A percentile compares a stretch with the other conserved stretches of the same genome.
Conservation (phyloP, 2,113 vertebrate species). For the Chamaetylas fuelleborni region DNA sequence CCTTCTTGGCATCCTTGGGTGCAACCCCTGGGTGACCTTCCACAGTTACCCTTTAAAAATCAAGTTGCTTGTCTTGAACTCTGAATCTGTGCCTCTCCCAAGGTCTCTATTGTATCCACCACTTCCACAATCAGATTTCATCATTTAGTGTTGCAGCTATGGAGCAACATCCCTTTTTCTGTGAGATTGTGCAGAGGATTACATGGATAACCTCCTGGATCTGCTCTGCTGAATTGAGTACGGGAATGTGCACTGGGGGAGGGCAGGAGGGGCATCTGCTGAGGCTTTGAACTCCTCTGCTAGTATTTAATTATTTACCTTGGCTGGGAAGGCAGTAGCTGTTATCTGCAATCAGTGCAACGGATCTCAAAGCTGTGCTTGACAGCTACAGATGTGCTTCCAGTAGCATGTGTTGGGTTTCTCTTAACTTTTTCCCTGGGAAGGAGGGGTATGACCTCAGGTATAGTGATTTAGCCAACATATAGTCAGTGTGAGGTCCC, state of each 20-base stretch:
- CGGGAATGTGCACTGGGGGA: not conserved
- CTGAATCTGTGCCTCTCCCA: not conserved
- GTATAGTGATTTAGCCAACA: not conserved
- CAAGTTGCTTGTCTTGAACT: not conserved
- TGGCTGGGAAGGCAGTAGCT: not conserved
- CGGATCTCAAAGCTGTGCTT: not conserved
- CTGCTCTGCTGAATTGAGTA: not conserved
- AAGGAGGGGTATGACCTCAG: not conserved
- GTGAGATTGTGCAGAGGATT: not conserved
- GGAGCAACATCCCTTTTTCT: not conserved
- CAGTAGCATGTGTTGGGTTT: not conserved
- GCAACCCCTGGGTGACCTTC: not conserved
- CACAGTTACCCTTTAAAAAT: not conserved
- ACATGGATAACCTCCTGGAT: not conserved
- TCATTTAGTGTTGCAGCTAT: not conserved
- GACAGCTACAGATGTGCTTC: not conserved
- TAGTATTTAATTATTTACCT: slow-evolving; percentile 4
- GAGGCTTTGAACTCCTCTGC: slow-evolving; percentile 6
- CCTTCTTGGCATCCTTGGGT: not conserved
- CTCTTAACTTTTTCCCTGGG: not conserved
- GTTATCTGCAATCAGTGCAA: not conserved
- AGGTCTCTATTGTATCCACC: not conserved
- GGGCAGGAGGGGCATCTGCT: not conserved
- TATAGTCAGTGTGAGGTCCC: not conserved
- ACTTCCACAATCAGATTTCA: not conserved